Evolutionary conservation across 2,888 invertebrate species (phyloP), one percentile per base, ranked within the genome.

Genomic region (Acrobasis suavella): DNA sequence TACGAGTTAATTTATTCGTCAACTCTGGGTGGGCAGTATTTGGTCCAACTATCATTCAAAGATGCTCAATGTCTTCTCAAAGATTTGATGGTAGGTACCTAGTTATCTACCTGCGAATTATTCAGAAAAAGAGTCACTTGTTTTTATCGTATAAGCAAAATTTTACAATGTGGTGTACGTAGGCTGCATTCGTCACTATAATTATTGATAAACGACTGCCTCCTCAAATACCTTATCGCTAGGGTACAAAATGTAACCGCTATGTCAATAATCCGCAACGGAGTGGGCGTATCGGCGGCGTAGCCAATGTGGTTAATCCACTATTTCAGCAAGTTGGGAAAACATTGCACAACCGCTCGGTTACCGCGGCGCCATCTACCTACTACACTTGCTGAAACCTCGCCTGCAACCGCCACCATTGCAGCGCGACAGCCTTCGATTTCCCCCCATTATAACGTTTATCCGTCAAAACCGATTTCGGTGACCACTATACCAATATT

Each of bases 321-420:
- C 76, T 81, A 81, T 85, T 87, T 85, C 84, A 82, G 74, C 69
- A 67, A 72, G 82, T 89, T 88, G 84, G 85, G 86, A 83, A 89
- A 89, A 85, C 72, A 75, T 90, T 88, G 78, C 79, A 68, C 73
- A 85, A 88, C 76, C 69, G 62, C 17, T 64, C 66, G 64, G 74
- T 72, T 76, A 74, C 75, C 75, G 77, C 75, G 71, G 72, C 72
- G 73, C 72, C 79, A 74, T 77, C 75, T 77, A 78, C 71, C 71
- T 70, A 69, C 78, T 72, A 75, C 73, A 75, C 74, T 79, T 78
- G 74, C 78, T 75, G 80, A 78, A 81, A 81, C 73, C 62, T 69
- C 62, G 72, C 74, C 74, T 80, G 79, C 82, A 80, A 81, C 74
- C 74, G 71, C 70, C 76, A 73, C 75, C 77, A 76, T 82, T 82